A percentile compares a stretch with the other conserved stretches of the same genome.
Evolutionary conservation across 2,113 vertebrate species (phyloP).

Genomic region (Pomatostomus ruficeps): DNA sequence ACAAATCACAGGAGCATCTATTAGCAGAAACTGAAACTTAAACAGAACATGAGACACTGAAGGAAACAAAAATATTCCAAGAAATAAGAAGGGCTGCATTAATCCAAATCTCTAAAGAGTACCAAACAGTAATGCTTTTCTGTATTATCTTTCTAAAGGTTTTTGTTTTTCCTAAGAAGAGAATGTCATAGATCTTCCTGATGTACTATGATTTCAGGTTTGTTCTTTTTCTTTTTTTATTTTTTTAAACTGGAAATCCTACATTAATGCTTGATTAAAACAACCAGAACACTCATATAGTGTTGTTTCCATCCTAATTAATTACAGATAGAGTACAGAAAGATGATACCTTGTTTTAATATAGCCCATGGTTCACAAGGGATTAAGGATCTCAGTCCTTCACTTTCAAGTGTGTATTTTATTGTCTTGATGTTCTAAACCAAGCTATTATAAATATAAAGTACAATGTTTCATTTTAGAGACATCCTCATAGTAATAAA

Average conservation of each 20-base stretch:
- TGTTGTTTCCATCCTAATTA: not conserved
- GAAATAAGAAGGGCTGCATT: too few relatives aligned
- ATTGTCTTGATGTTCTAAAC: not conserved
- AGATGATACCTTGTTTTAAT: not conserved
- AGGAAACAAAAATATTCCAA: too few relatives aligned
- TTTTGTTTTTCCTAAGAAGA: not conserved
- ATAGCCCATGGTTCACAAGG: not conserved
- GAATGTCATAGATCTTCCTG: not conserved
- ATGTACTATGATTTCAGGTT: not conserved
- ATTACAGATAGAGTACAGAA: not conserved
- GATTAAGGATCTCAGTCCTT: not conserved
- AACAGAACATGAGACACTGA: too few relatives aligned
- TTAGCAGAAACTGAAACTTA: too few relatives aligned
- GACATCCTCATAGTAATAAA: not conserved
- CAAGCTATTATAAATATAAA: not conserved
- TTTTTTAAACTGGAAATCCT: not conserved
- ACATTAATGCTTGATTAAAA: not conserved
- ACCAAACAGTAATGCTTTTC: too few relatives aligned
- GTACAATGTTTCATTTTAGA: not conserved
- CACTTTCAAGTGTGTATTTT: not conserved
- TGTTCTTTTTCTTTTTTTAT: accelerated
- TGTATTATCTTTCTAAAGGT: too few relatives aligned
- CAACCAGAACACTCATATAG: not conserved
- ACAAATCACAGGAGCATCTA: too few relatives aligned
- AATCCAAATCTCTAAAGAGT: too few relatives aligned